Base-by-base conservation (phyloP, 92 coral and sea anemone genomes). In the Plumapathes pennacea region DNA sequence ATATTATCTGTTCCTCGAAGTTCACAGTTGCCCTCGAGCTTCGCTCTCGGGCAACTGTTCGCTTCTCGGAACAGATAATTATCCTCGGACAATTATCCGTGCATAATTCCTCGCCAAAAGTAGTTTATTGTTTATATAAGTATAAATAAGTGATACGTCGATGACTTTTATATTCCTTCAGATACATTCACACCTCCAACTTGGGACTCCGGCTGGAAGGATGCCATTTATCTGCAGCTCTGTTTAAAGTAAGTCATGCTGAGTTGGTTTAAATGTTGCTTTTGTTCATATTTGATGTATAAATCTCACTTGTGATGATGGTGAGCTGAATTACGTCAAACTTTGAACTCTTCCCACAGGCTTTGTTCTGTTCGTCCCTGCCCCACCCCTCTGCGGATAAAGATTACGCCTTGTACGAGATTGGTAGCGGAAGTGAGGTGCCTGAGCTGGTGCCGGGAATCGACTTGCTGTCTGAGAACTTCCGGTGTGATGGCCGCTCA, bases 361-460 rank as follows among this genome's bases (percentile, higher is more conserved):
- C 98, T 1, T 62, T 92, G 54, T 77, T 92, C 68, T 72, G 86
- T 54, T 71, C 84, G 47, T 71, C 96, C 19, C 77, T 92, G 24
- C 98, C 98, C 22, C 98, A 92, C 77, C 98, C 98, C 22, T 70
- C 82, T 4, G 91, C 95, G 11, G 85, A 78, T 64, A 79, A 82
- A 56, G 98, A 92, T 42, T 92, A 81, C 50, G 98, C 96, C 24
- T 69, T 92, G 45, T 92, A 92, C 60, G 98, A 92, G 40, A 76
- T 92, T 21, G 98, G 96, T 17, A 23, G 41, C 45, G 96, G 90
- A 25, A 67, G 58, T 48, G 89, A 85, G 34, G 85, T 86, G 32
- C 68, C 71, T 15, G 80, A 77, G 55, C 73, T 92, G 48, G 55
- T 92, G 28, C 98, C 98, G 10, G 94, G 98, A 11, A 68, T 92